Conservation (phyloP, 2,888 invertebrate species). For the Trachelus tabidus region DNA sequence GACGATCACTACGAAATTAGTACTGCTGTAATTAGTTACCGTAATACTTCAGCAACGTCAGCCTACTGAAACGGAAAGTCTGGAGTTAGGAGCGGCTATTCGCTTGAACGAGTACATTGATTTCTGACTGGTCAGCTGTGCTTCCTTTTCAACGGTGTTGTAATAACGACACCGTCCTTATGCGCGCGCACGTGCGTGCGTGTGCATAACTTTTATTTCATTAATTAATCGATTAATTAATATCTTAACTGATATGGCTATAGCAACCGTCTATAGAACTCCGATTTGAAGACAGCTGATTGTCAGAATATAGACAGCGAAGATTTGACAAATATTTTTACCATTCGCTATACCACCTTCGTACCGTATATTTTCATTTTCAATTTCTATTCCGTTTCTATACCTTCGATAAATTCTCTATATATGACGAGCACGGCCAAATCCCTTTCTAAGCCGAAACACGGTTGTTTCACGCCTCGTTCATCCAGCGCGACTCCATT, state of each 20-base stretch:
- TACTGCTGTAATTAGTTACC: background rate
- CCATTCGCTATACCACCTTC: too few species aligned
- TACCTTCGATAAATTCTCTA: background rate
- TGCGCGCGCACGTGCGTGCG: background rate
- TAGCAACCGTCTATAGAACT: too few species aligned
- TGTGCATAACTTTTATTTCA: background rate
- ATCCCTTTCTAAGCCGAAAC: background rate
- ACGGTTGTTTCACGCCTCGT: background rate
- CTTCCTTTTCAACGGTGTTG: background rate
- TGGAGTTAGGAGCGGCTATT: background rate
- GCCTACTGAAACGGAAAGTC: background rate
- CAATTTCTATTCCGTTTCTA: background rate
- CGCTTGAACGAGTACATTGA: background rate
- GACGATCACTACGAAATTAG: background rate
- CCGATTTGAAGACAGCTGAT: background rate
- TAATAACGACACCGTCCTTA: background rate
- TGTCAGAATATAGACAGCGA: background rate
- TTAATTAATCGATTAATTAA: background rate
- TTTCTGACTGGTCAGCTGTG: background rate
- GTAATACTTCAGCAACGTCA: background rate
- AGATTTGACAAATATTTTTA: background rate
- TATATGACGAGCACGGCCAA: background rate
- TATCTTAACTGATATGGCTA: too few species aligned
- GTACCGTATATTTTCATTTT: too few species aligned
- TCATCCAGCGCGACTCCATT: background rate